Evolutionary conservation across 2,113 vertebrate species (phyloP).

Genomic region (Xyrauchen texanus): DNA sequence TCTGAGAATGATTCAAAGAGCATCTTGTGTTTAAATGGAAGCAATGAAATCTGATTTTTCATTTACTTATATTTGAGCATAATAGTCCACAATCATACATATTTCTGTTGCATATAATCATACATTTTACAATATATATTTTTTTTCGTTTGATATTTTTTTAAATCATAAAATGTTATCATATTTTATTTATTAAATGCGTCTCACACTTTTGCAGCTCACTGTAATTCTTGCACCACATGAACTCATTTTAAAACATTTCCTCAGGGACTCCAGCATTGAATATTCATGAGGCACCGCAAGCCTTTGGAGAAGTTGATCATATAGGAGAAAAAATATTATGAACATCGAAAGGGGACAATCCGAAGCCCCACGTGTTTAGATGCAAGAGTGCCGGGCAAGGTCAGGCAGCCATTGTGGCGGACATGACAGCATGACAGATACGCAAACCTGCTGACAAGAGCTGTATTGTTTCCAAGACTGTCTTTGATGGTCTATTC

Average conservation of each 20-base stretch:
- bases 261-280: constrained; percentile 48
- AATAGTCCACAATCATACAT: too few relatives aligned
- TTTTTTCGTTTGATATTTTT: too few relatives aligned
- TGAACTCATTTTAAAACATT: constrained; percentile 53
- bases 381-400: constrained; percentile 58
- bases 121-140: too few relatives aligned
- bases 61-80: too few relatives aligned
- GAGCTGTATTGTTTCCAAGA: constrained; percentile 73
- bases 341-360: constrained; percentile 45
- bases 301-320: constrained; percentile 61
- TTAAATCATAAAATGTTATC: too few relatives aligned
- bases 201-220: constrained; percentile 30
- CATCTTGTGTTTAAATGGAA: too few relatives aligned
- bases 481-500: constrained; percentile 70
- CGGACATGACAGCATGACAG: constrained; percentile 68
- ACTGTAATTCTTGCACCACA: constrained; percentile 55
- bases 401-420: constrained; percentile 65
- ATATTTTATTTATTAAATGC: too few relatives aligned
- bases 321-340: constrained; percentile 44
- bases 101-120: too few relatives aligned
- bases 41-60: too few relatives aligned
- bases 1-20: too few relatives aligned
- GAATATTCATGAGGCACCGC: constrained; percentile 70
- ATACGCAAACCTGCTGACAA: constrained; percentile 61
- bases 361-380: constrained; percentile 52